Evolutionary conservation across 2,888 invertebrate genomes (phyloP).

Genomic region (Cylloceria caligata): DNA sequence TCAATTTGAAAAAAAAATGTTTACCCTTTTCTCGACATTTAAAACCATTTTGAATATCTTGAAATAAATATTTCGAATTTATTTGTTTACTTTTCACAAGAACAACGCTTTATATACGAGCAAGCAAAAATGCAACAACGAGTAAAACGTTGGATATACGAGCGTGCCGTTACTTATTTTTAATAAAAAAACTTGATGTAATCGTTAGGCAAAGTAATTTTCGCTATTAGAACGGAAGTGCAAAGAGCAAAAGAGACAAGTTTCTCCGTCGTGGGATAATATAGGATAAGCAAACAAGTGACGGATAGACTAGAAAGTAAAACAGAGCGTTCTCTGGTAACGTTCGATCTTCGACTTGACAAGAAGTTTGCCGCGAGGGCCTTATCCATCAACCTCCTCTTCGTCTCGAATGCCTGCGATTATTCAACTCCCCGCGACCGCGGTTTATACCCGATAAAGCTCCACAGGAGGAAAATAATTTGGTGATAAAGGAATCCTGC

Average conservation of each 20-base stretch:
- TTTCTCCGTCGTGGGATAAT: not conserved
- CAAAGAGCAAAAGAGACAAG: slow-evolving; percentile 11
- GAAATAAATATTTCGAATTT: not conserved
- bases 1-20: too few relatives aligned
- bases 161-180: not conserved
- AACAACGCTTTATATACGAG: not conserved
- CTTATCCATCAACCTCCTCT: slow-evolving; percentile 59
- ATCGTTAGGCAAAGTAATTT: not conserved
- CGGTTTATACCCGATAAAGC: slow-evolving; percentile 9
- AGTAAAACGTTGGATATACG: not conserved
- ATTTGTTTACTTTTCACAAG: not conserved
- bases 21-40: too few relatives aligned
- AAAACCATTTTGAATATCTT: too few relatives aligned
- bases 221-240: not conserved
- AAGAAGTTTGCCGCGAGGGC: slow-evolving; percentile 55
- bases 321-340: slow-evolving; percentile 22
- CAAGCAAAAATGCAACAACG: not conserved
- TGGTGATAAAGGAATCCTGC: not conserved
- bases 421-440: slow-evolving; percentile 17
- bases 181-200: not conserved
- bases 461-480: slow-evolving; percentile 35
- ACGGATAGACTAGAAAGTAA: slow-evolving; percentile 36
- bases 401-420: not conserved
- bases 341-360: slow-evolving; percentile 63
- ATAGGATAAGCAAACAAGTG: slow-evolving; percentile 41